These are phyloP conservation scores for Neotoma lepida DNA, from an alignment of 2,113 vertebrate species.

Conservation along the genomic window DNA sequence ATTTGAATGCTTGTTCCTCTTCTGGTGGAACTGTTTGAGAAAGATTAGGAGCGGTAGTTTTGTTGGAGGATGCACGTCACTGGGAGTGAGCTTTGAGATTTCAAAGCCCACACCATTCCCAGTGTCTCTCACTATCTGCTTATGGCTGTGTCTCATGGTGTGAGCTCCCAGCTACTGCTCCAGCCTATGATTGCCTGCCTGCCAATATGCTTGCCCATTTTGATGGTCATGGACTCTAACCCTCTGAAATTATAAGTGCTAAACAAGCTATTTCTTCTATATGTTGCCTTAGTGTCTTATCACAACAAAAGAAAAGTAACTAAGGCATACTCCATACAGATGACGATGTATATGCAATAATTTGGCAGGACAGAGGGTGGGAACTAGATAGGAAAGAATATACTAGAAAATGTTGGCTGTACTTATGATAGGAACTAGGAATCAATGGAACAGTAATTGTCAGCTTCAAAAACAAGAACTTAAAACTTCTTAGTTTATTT, in stretches of 20 bases:
- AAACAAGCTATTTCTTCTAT: background rate
- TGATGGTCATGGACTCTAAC: background rate
- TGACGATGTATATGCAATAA: background rate
- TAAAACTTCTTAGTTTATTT: background rate
- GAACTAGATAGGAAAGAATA: background rate
- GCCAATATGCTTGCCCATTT: background rate
- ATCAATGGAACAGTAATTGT: background rate
- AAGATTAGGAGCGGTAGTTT: background rate
- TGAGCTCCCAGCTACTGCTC: background rate
- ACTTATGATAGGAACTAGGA: background rate
- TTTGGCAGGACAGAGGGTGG: background rate
- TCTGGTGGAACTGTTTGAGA: background rate
- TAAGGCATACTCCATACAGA: background rate
- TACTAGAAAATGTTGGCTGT: background rate
- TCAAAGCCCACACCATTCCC: background rate
- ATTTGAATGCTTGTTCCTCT: background rate
- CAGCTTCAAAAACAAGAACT: fast-evolving
- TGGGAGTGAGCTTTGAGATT: background rate
- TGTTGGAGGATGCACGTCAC: background rate
- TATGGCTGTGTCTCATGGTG: background rate
- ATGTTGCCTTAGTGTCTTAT: background rate
- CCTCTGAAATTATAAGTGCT: background rate
- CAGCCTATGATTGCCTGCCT: background rate
- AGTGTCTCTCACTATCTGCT: background rate
- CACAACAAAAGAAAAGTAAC: background rate